Conservation (phyloP, 1,140 invertebrate species). For the Anthonomus grandis region DNA sequence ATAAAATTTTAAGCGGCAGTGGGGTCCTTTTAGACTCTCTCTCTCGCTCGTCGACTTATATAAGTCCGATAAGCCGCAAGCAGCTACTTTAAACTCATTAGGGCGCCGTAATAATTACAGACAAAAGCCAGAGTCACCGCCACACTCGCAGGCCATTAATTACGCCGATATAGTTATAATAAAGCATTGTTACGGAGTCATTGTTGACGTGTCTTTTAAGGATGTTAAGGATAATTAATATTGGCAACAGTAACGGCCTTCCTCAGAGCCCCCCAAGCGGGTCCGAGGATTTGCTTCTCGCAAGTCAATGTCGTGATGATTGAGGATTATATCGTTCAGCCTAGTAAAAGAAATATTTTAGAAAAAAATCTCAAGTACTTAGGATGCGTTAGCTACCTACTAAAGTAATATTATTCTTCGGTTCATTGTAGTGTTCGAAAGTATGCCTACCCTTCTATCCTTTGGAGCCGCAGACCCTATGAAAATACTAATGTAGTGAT, state of each 20-base stretch:
- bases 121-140: constrained; percentile 44
- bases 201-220: constrained; percentile 45
- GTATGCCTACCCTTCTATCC: no score
- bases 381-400: no score
- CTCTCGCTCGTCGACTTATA: constrained; percentile 13
- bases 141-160: constrained; percentile 45
- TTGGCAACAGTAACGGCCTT: constrained; percentile 26
- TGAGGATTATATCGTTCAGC: no score
- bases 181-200: constrained; percentile 45
- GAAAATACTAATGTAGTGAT: no score
- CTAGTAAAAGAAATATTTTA: no score
- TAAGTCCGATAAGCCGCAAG: constrained; percentile 24
- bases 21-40: not conserved
- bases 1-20: constrained; percentile 8
- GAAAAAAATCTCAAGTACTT: no score
- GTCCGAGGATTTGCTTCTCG: constrained; percentile 23
- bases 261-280: no score
- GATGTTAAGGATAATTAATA: constrained; percentile 47
- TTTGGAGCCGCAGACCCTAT: no score
- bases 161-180: constrained; percentile 46
- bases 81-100: constrained; percentile 44
- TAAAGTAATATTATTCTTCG: no score
- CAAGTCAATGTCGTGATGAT: constrained; percentile 6
- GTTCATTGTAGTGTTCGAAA: not conserved
- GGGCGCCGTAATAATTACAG: constrained; percentile 42